A percentile compares a stretch with the other conserved stretches of the same genome.
These are phyloP conservation scores for Clarias laeviceps DNA, from an alignment of 2,797 vertebrate species.

Conservation along the genomic window DNA sequence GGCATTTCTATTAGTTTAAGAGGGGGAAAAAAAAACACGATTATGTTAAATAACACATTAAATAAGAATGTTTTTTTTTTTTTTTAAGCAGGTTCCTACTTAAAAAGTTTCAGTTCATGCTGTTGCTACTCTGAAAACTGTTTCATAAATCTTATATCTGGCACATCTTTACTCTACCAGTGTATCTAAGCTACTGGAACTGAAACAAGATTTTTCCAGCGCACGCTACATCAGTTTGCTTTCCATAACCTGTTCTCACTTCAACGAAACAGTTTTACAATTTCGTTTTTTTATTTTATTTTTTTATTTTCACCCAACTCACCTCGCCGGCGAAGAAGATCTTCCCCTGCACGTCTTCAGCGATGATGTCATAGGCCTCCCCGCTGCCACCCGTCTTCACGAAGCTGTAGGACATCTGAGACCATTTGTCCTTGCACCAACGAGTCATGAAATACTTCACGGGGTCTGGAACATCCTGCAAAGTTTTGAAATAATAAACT, in stretches of 20 bases:
- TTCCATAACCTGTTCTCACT: background rate
- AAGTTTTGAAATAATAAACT: background rate
- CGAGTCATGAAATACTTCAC: constrained; percentile 87
- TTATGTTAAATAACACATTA: too few relatives aligned
- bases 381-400: constrained; percentile 94
- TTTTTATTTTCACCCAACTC: constrained; percentile 38
- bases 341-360: constrained; percentile 92
- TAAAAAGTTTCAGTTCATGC: too few relatives aligned
- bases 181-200: background rate
- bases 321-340: constrained; percentile 97
- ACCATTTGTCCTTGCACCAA: constrained; percentile 92
- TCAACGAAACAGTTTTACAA: too few relatives aligned
- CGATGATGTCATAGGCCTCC: constrained; percentile 93
- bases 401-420: constrained; percentile 97
- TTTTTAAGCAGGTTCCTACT: too few relatives aligned
- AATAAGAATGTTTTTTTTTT: too few relatives aligned
- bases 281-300: too few relatives aligned
- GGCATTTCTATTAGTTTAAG: too few relatives aligned
- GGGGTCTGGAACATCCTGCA: constrained; percentile 91
- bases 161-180: too few relatives aligned
- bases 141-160: too few relatives aligned
- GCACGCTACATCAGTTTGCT: too few relatives aligned
- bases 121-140: too few relatives aligned
- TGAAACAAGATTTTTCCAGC: background rate
- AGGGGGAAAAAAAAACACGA: too few relatives aligned